phyloP scores from a whole-genome alignment of 2,797 vertebrate genomes.

The Pipistrellus pipistrellus region DNA sequence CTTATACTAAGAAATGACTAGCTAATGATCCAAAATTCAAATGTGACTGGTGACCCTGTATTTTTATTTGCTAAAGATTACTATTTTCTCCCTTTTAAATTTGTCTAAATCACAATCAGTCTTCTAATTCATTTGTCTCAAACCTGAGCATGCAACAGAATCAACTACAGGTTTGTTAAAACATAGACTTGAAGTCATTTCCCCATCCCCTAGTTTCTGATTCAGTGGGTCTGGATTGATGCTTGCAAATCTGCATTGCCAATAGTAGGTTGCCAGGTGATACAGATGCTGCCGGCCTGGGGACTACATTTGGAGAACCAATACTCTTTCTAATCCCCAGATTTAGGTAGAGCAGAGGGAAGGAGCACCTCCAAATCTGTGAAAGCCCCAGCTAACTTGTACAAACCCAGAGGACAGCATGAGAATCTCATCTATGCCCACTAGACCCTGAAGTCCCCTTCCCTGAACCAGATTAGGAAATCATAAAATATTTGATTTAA shows the following conservation, averaged over 20 bases:
- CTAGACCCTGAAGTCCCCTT: not conserved
- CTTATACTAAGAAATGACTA: not conserved
- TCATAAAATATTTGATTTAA: conserved; percentile 4
- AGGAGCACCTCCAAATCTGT: not conserved
- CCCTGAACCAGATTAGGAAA: not conserved
- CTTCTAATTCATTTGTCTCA: conserved; percentile 5
- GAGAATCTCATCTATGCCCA: not conserved
- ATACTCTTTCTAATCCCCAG: not conserved
- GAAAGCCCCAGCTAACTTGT: not conserved
- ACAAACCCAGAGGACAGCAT: rapidly evolving
- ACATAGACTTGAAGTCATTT: not conserved
- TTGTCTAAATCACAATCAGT: not conserved
- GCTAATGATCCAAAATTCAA: conserved; percentile 16
- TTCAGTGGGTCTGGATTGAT: not conserved
- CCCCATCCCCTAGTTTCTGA: not conserved
- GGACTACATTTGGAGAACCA: not conserved
- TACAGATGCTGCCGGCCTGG: not conserved
- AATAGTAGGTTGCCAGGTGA: not conserved
- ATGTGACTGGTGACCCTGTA: not conserved
- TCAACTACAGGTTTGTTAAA: not conserved
- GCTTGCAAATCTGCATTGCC: not conserved
- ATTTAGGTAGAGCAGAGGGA: not conserved
- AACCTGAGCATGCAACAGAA: not conserved
- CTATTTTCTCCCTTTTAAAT: not conserved
- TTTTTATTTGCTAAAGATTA: conserved; percentile 16